A percentile compares a stretch with the other conserved stretches of the same genome.
phyloP scores from a whole-genome alignment of 1,140 invertebrate species.

The Colletes gigas region DNA sequence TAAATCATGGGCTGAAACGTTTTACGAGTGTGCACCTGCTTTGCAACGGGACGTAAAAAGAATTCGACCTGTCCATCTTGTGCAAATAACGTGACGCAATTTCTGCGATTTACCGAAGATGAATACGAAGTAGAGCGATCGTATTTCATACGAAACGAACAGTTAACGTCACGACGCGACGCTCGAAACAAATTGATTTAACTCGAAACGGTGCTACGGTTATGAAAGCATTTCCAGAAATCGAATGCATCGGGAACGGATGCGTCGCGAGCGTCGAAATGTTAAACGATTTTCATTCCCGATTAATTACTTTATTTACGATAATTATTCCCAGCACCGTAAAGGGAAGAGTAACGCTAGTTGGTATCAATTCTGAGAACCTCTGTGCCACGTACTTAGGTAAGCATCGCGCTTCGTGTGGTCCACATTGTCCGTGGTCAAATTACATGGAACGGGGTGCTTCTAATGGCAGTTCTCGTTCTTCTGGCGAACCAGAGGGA shows the following conservation, averaged over 20 bases:
- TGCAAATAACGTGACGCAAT: conserved; percentile 33
- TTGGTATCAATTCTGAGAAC: conserved; percentile 60
- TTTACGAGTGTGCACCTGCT: conserved; percentile 56
- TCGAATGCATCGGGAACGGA: neutral
- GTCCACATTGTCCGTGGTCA: conserved; percentile 77
- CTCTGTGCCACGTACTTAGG: conserved; percentile 57
- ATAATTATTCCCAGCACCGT: too few species aligned
- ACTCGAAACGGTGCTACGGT: neutral
- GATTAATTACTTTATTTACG: too few species aligned
- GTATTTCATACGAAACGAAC: neutral
- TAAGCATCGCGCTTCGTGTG: conserved; percentile 75
- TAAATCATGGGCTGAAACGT: conserved; percentile 42
- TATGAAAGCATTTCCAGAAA: neutral
- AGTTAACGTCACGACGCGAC: neutral
- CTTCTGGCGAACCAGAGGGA: conserved; percentile 58
- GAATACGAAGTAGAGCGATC: neutral
- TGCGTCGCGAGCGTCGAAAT: neutral
- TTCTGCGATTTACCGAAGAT: conserved; percentile 19
- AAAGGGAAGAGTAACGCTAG: too few species aligned
- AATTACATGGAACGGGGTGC: conserved; percentile 78
- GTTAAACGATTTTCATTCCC: neutral
- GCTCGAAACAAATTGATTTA: neutral
- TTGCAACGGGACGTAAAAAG: conserved; percentile 46
- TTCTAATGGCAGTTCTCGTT: conserved; percentile 77
- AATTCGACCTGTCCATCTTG: conserved; percentile 28